phyloP scores from a whole-genome alignment of 2,888 invertebrate species.

The Coleophora deauratella region DNA sequence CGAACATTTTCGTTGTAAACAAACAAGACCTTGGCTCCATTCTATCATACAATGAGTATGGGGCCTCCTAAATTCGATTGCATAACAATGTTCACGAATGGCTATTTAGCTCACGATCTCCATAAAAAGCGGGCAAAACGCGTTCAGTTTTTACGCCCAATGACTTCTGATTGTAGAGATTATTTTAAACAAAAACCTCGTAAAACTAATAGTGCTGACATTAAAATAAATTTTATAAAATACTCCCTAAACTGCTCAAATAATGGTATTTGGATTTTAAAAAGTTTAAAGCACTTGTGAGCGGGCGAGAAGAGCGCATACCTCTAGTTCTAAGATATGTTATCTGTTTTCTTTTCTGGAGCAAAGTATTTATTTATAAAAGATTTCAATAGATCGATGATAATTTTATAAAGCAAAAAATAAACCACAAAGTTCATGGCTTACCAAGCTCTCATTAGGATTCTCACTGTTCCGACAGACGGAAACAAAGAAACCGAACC shows the following conservation, averaged over 20 bases:
- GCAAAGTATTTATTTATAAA: no score
- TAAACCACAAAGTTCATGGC: constrained; percentile 13
- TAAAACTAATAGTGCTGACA: no score
- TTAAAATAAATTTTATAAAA: no score
- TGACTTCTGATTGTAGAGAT: constrained; percentile 2
- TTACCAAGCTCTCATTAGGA: constrained; percentile 22
- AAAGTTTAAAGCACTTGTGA: no score
- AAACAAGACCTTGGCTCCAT: constrained; percentile 64
- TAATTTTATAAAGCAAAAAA: neutral
- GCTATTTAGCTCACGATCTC: constrained; percentile 60
- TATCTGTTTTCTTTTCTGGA: no score
- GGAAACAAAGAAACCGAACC: constrained; percentile 25
- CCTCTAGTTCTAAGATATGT: no score
- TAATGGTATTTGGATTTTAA: no score
- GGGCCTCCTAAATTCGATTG: constrained; percentile 64
- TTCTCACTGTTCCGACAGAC: constrained; percentile 20
- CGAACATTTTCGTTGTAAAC: constrained; percentile 48
- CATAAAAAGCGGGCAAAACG: constrained; percentile 19
- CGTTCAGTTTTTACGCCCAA: constrained; percentile 12
- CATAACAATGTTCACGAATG: constrained; percentile 38
- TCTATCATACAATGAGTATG: constrained; percentile 43
- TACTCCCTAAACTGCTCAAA: no score
- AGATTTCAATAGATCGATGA: no score
- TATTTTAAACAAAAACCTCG: neutral
- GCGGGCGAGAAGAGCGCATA: no score